Base-by-base conservation (phyloP, 2,113 vertebrate genomes). In the Megaptera novaeangliae region DNA sequence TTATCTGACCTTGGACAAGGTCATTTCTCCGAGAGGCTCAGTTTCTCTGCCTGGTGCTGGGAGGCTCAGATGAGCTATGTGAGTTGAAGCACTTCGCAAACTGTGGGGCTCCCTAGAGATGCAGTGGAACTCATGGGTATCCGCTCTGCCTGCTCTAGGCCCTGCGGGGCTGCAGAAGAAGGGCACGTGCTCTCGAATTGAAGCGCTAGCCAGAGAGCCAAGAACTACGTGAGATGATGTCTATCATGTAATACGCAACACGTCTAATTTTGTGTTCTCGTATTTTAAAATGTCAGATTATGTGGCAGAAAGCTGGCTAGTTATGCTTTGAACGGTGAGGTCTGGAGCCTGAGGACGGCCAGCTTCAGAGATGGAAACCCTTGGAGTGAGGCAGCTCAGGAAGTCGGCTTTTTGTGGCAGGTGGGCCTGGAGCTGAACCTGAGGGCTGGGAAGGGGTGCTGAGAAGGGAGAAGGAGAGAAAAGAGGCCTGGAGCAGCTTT, bases 361-460 rank as follows among this genome's bases (percentile, higher is more conserved):
- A 1, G 1, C 0, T 41, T 18, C 4, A 23, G 49, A 78, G 57
- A 17, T 0, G 1, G 20, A 52, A 20, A 46, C 9, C 0, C 1
- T 6, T 0, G 1, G 6, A 15, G 23, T 0, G 31, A 63, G 64
- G 41, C 15, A 15, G 31, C 12, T 25, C 12, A 8, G 34, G 39
- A 49, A 27, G 59, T 8, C 3, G 5, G 25, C 8, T 41, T 20
- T n/a, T 31, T 41, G 85, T 12, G 52, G 46, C 77, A 5, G 39
- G 18, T 14, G 44, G 84, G 15, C 71, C 61, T 3, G 52, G 78
- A 29, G 86, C 25, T 55, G 12, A 55, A 29, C 25, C 6, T 0
- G 17, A 29, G 36, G 44, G 44, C 23, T 8, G 46, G 31, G 31
- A 74, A 57, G 6, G 1, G 29, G 36, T 10, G 31, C 83, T 25